A percentile compares a stretch with the other conserved stretches of the same genome.
phyloP scores from a whole-genome alignment of 2,888 invertebrate genomes.

The Antitype chi region DNA sequence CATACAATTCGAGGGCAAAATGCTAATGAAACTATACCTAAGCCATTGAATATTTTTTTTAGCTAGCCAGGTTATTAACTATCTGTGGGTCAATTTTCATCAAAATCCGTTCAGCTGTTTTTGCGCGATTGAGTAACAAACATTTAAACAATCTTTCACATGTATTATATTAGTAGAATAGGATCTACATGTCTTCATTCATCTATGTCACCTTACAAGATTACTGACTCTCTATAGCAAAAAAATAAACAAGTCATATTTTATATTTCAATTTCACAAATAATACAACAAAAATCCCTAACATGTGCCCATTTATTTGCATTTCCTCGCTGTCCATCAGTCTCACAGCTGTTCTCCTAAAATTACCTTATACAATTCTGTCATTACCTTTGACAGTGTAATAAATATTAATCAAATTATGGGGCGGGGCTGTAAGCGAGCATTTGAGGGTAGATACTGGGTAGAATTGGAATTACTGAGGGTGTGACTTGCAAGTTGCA shows the following conservation, averaged over 20 bases:
- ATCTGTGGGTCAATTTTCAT: too few species aligned
- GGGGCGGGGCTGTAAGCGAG: slow-evolving; percentile 11
- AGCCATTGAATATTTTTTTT: too few species aligned
- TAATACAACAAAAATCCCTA: neutral
- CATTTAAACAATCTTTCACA: too few species aligned
- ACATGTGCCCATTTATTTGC: slow-evolving; percentile 22
- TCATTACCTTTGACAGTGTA: slow-evolving; percentile 39
- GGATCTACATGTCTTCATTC: too few species aligned
- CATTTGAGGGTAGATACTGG: slow-evolving; percentile 26
- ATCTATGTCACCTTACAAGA: too few species aligned
- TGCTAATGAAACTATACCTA: too few species aligned
- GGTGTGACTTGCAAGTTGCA: slow-evolving; percentile 71
- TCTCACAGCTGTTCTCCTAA: slow-evolving; percentile 16
- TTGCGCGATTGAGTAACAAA: too few species aligned
- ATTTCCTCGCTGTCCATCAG: neutral
- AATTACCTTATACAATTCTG: slow-evolving; percentile 34
- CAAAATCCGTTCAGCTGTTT: too few species aligned
- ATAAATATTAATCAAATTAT: slow-evolving; percentile 59
- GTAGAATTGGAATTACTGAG: slow-evolving; percentile 66
- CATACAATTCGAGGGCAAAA: too few species aligned
- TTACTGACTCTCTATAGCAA: too few species aligned
- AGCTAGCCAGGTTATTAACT: too few species aligned
- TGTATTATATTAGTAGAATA: too few species aligned
- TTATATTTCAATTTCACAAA: slow-evolving; percentile 28
- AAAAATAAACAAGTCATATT: slow-evolving; percentile 22